Conservation (phyloP, 2,797 vertebrate species). For the Lacerta bilineata region DNA sequence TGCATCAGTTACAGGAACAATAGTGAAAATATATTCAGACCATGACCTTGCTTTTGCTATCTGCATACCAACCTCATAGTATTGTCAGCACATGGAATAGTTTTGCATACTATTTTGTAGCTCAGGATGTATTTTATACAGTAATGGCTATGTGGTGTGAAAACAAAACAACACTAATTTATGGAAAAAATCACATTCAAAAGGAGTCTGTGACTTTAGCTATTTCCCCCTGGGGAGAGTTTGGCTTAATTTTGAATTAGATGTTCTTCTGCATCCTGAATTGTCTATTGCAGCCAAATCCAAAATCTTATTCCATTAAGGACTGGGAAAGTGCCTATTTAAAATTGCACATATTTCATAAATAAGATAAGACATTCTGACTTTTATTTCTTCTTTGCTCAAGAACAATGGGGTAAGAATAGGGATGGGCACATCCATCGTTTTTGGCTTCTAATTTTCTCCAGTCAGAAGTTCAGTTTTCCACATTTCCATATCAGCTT, state of each 20-base stretch:
- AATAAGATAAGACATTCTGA: not conserved
- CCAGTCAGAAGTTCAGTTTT: too few relatives aligned
- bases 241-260: slow-evolving; percentile 3
- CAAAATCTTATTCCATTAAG: not conserved
- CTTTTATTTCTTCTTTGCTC: not conserved
- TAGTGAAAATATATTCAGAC: slow-evolving; percentile 5
- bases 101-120: slow-evolving; percentile 3
- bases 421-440: too few relatives aligned
- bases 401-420: not conserved
- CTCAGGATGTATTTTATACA: not conserved
- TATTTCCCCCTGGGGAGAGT: not conserved
- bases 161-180: slow-evolving; percentile 12
- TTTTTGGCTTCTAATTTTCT: too few relatives aligned
- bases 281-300: slow-evolving; percentile 30
- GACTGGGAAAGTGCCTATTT: not conserved
- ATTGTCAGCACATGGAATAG: slow-evolving; percentile 1
- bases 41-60: not conserved
- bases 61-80: not conserved
- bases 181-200: not conserved
- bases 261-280: slow-evolving; percentile 15
- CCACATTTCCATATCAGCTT: too few relatives aligned
- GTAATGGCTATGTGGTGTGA: not conserved
- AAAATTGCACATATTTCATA: not conserved
- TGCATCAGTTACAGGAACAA: not conserved
- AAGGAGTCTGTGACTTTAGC: fast-evolving